Conservation (phyloP, 2,797 vertebrate genomes). For the Tolypeutes matacus region DNA sequence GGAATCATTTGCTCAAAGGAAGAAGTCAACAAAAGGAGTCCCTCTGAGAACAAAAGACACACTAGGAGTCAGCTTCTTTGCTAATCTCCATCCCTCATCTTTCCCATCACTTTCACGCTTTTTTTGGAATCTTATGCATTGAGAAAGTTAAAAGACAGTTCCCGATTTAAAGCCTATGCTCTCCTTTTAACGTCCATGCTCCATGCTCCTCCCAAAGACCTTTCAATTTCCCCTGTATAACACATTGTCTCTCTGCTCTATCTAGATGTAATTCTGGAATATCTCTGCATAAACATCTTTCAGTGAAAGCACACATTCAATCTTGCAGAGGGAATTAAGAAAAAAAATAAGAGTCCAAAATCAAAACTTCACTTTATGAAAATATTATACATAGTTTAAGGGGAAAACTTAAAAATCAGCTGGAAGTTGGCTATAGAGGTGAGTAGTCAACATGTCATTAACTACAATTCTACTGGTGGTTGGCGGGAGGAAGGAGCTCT, state of each 20-base stretch:
- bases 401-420: neutral
- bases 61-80: neutral
- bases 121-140: neutral
- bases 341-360: conserved; percentile 20
- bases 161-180: neutral
- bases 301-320: neutral
- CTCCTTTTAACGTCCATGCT: neutral
- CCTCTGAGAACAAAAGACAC: neutral
- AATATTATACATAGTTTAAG: conserved; percentile 20
- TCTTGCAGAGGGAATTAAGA: neutral
- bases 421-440: neutral
- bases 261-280: neutral
- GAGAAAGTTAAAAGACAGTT: neutral
- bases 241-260: neutral
- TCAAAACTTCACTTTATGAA: neutral
- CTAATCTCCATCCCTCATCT: neutral
- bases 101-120: neutral
- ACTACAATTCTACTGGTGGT: neutral
- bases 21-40: neutral
- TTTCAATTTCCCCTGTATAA: neutral
- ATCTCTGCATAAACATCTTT: neutral
- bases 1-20: neutral
- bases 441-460: neutral
- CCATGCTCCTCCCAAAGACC: neutral
- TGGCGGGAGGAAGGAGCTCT: neutral